Evolutionary conservation across 2,888 invertebrate species (phyloP).

Genomic region (Geotrupes spiniger): DNA sequence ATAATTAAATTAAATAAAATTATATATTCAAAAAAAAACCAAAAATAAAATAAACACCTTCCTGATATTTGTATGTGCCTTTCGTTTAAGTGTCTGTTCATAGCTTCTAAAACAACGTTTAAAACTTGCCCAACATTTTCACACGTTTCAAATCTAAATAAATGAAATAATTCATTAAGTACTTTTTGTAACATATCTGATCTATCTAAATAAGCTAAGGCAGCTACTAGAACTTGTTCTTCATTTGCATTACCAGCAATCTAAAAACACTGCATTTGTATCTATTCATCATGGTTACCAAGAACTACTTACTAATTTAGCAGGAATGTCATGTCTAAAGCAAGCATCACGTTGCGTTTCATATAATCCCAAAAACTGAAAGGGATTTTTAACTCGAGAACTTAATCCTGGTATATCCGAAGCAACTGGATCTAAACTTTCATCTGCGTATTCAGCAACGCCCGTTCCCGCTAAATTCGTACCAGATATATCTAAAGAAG

Average conservation of each 20-base stretch:
- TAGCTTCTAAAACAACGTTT: constrained; percentile 80
- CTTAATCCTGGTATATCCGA: constrained; percentile 87
- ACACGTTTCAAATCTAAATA: constrained; percentile 81
- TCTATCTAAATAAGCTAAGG: constrained; percentile 78
- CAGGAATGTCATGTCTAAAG: constrained; percentile 87
- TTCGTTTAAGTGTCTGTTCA: constrained; percentile 82
- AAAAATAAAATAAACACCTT: constrained; percentile 57
- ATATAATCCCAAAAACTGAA: constrained; percentile 90
- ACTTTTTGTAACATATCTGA: constrained; percentile 79
- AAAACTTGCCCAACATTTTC: constrained; percentile 72
- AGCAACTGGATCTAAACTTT: constrained; percentile 46
- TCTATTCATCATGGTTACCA: not conserved
- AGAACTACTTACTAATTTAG: constrained; percentile 66
- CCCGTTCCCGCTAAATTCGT: constrained; percentile 92
- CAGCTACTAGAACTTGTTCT: constrained; percentile 84
- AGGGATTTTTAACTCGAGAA: constrained; percentile 68
- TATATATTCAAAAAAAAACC: not conserved
- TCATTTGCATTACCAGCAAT: constrained; percentile 91
- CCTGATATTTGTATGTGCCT: constrained; percentile 92
- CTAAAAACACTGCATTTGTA: constrained; percentile 48
- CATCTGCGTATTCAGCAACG: constrained; percentile 58
- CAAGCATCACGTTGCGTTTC: constrained; percentile 88
- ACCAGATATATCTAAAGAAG: constrained; percentile 90
- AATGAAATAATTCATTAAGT: constrained; percentile 86
- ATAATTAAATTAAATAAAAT: not conserved